phyloP scores from a whole-genome alignment of 2,113 vertebrate genomes.

The Cichladusa arquata region DNA sequence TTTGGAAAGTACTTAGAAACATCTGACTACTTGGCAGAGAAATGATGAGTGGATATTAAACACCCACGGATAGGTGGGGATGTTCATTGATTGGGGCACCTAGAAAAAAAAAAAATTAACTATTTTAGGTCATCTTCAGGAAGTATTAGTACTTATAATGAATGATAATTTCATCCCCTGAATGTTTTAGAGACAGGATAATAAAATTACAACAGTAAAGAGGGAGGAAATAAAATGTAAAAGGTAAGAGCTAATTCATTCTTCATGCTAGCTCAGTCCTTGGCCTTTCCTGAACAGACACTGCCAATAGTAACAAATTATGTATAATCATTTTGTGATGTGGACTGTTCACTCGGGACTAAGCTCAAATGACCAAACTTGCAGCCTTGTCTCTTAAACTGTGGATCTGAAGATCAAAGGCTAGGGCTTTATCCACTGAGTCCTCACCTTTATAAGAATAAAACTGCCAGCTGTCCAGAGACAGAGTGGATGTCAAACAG shows the following conservation, averaged over 20 bases:
- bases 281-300: conserved; percentile 65
- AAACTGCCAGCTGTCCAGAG: conserved; percentile 41
- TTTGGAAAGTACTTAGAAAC: not conserved
- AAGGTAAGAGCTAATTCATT: conserved; percentile 65
- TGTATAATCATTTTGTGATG: conserved; percentile 45
- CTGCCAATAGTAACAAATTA: conserved; percentile 57
- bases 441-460: conserved; percentile 45
- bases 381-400: conserved; percentile 41
- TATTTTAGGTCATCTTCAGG: conserved; percentile 31
- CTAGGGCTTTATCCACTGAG: conserved; percentile 25
- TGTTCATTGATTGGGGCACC: not conserved
- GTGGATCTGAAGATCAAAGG: conserved; percentile 12
- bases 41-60: conserved; percentile 8
- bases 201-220: conserved; percentile 64
- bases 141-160: conserved; percentile 37
- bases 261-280: conserved; percentile 50
- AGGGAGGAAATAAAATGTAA: conserved; percentile 65
- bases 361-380: conserved; percentile 45
- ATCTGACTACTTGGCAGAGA: not conserved
- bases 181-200: conserved; percentile 56
- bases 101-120: not conserved
- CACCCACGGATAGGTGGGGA: not conserved
- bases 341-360: conserved; percentile 15
- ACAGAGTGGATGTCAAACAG: conserved; percentile 18
- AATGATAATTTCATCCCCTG: conserved; percentile 47